Conservation (phyloP, 2,888 invertebrate genomes). For the Rhamnusium bicolor region DNA sequence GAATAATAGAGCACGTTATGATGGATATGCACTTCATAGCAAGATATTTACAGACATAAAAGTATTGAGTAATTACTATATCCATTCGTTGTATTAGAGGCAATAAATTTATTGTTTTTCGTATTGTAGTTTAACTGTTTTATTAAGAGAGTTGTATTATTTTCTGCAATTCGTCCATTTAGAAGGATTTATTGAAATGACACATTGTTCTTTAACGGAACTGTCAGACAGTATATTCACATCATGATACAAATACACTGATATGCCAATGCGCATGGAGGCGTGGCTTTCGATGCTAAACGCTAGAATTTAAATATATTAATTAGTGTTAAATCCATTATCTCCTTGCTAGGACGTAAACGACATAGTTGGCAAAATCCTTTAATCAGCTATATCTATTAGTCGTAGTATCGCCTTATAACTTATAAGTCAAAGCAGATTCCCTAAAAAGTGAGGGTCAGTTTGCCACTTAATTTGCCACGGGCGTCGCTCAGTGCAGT, state of each 20-base stretch:
- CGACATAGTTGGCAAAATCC: neutral
- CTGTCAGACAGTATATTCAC: too few relatives aligned
- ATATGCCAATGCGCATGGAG: too few relatives aligned
- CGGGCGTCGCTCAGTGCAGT: neutral
- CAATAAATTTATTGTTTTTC: neutral
- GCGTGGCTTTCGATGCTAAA: too few relatives aligned
- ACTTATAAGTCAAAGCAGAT: neutral
- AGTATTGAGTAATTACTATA: neutral
- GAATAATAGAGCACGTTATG: slow-evolving; percentile 7
- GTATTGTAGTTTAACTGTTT: neutral
- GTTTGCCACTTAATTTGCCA: neutral
- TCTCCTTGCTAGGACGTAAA: neutral
- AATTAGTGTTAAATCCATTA: neutral
- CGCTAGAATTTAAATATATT: neutral
- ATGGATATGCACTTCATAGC: slow-evolving; percentile 6
- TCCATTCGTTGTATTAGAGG: neutral
- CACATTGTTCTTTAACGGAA: too few relatives aligned
- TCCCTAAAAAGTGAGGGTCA: neutral
- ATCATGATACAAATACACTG: too few relatives aligned
- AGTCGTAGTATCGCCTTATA: too few relatives aligned
- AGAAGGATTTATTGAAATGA: too few relatives aligned
- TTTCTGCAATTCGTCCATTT: too few relatives aligned
- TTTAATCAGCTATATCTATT: neutral
- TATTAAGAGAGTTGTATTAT: neutral
- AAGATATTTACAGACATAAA: neutral